Conservation (phyloP, 2,113 vertebrate species). For the Mus pahari region DNA sequence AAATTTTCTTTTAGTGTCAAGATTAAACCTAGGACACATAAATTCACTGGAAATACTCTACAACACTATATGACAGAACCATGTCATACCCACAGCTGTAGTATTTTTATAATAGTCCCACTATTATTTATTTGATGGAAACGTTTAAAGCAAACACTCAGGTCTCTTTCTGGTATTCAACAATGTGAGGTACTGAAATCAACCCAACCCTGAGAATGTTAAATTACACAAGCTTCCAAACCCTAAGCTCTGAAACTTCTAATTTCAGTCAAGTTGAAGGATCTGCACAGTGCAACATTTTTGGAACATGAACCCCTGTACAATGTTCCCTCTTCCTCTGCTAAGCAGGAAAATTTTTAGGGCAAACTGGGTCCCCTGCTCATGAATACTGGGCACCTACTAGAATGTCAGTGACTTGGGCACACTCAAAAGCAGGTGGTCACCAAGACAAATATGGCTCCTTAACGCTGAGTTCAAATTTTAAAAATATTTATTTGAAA, state of each 20-base stretch:
- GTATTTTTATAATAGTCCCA: background rate
- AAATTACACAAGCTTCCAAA: background rate
- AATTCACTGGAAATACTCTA: background rate
- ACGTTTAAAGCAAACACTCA: background rate
- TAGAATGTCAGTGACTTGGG: background rate
- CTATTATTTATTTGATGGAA: background rate
- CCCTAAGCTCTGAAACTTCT: background rate
- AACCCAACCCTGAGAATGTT: background rate
- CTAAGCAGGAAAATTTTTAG: background rate
- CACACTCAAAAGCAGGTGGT: background rate
- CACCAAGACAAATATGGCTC: background rate
- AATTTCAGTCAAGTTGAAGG: slow-evolving; percentile 25
- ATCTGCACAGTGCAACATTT: background rate
- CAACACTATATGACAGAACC: background rate
- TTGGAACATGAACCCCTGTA: background rate
- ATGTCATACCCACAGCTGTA: no score
- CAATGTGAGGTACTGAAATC: background rate
- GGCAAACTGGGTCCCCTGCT: background rate
- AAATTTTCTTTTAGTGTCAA: background rate
- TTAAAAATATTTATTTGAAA: background rate
- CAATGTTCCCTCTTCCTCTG: background rate
- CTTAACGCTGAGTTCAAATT: slow-evolving; percentile 5
- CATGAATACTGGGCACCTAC: background rate
- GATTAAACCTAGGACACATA: background rate
- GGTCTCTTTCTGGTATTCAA: background rate